phyloP scores from a whole-genome alignment of 2,797 vertebrate species.

The Florisuga fusca region DNA sequence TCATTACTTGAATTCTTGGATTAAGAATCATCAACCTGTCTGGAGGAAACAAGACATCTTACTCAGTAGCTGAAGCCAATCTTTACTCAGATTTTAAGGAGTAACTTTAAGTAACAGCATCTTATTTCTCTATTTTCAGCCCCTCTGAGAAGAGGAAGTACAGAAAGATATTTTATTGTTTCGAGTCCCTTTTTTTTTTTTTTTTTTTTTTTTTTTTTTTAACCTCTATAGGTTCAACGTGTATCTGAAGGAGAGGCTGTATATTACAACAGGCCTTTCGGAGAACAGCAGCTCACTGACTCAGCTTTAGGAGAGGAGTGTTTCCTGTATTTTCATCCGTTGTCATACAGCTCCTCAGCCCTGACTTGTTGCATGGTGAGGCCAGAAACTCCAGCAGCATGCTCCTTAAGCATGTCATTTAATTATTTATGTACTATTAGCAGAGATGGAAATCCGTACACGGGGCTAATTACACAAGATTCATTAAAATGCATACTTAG shows the following conservation, averaged over 20 bases:
- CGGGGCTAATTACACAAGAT: neutral
- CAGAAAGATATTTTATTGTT: neutral
- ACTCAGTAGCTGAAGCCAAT: conserved; percentile 22
- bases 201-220: neutral
- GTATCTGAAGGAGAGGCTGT: neutral
- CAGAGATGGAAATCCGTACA: neutral
- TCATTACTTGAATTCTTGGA: conserved; percentile 69
- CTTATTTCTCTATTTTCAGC: neutral
- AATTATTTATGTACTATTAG: conserved; percentile 23
- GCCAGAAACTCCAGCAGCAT: neutral
- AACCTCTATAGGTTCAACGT: neutral
- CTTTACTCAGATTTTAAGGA: neutral
- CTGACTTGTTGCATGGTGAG: neutral
- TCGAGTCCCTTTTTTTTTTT: neutral
- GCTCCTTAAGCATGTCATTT: neutral
- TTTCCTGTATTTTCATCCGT: conserved; percentile 20
- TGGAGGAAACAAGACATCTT: conserved; percentile 56
- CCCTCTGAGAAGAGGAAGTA: neutral
- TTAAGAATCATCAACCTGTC: conserved; percentile 69
- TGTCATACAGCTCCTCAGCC: neutral
- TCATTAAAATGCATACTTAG: neutral
- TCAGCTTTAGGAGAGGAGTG: conserved; percentile 38
- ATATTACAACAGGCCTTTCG: conserved; percentile 30
- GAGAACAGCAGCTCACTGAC: conserved; percentile 50
- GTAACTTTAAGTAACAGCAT: neutral